A percentile compares a stretch with the other conserved stretches of the same genome.
phyloP scores from a whole-genome alignment of 2,113 vertebrate genomes.

The Eptatretus burgeri region DNA sequence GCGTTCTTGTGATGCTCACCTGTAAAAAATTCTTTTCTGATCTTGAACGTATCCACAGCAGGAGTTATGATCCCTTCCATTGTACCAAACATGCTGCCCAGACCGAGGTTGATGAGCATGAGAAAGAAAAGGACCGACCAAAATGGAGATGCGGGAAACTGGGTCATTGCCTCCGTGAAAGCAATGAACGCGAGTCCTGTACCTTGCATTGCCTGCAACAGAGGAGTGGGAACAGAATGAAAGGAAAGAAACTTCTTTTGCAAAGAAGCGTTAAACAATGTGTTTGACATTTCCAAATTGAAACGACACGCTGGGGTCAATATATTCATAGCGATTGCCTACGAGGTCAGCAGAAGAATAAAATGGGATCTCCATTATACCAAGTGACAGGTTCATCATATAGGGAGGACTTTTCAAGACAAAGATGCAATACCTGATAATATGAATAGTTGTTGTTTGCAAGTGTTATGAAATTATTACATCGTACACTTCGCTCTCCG shows the following conservation, averaged over 20 bases:
- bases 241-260: background rate
- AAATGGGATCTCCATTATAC: background rate
- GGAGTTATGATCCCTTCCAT: conserved; percentile 86
- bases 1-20: conserved; percentile 13
- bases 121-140: conserved; percentile 99
- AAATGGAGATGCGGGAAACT: conserved; percentile 79
- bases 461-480: too few relatives aligned
- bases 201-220: conserved; percentile 51
- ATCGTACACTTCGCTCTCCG: too few relatives aligned
- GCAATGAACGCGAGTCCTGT: conserved; percentile 89
- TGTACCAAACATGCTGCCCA: conserved; percentile 93
- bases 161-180: conserved; percentile 93
- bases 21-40: conserved; percentile 74
- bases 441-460: too few relatives aligned
- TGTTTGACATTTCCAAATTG: too few relatives aligned
- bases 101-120: conserved; percentile 73
- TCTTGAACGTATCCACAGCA: conserved; percentile 65
- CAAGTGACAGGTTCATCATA: too few relatives aligned
- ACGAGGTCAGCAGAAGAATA: background rate
- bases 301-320: too few relatives aligned
- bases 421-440: too few relatives aligned
- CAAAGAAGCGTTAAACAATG: background rate
- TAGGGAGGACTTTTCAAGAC: too few relatives aligned
- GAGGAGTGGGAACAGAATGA: conserved; percentile 4
- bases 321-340: too few relatives aligned